Evolutionary conservation across 2,113 vertebrate genomes (phyloP), one percentile per base, ranked within the genome.

Genomic region (Marmota monax): DNA sequence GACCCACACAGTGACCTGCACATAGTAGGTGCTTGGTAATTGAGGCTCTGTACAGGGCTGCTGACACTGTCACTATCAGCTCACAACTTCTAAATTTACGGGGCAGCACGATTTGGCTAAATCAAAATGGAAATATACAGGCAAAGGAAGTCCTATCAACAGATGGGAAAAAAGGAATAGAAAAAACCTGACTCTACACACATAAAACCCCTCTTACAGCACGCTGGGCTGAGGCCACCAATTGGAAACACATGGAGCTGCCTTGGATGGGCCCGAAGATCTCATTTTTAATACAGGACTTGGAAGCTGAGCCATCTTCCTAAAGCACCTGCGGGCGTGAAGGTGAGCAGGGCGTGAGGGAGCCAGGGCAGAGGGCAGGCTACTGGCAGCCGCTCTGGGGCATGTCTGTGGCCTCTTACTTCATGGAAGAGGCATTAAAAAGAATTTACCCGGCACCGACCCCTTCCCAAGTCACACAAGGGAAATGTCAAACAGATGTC

Each of bases 401-500:
- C 79, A 82, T 73, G 84, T 96, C 96, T 84, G 84, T 58, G 96
- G 88, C 63, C 11, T 96, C 98, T 96, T 61, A 83, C 97, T 97
- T 97, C 82, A 96, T 93, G 92, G 79, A 86, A 90, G 80, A 98
- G 96, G 95, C 97, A 84, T 95, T 96, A 93, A 97, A 96, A 98
- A 98, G 89, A 97, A 80, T 92, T 88, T 95, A 91, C 90, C 67
- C 39, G 51, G 91, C 72, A 63, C 27, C 34, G 11, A 48, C 42
- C 83, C 34, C 74, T 70, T 95, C 91, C 87, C 97, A 88, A 91
- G 69, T 97, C 96, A 78, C 96, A 95, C 79, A 88, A 97, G 88
- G 97, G 96, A 98, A 99, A 98, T 98, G 98, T 98, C 98, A 96
- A 99, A 98, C 98, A 99, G 98, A 98, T 99, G 98, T 97, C 98